Base-by-base conservation (phyloP, 1,140 invertebrate genomes). In the Monomorium pharaonis region DNA sequence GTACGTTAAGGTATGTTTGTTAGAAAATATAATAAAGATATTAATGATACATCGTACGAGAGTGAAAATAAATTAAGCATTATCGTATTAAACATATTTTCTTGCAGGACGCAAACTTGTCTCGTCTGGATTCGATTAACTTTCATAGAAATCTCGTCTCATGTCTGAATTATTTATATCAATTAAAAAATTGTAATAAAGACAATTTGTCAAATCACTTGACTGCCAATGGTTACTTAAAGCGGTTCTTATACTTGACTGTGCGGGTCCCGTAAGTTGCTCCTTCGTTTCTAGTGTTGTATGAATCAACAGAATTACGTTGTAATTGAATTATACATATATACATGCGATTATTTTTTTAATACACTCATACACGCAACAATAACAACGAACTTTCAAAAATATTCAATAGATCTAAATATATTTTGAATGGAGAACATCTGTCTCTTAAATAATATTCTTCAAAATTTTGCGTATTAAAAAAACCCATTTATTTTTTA, bases 201-300 rank as follows among this genome's bases (percentile, higher is more conserved):
- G 80, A 85, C 37, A 44, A 91, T 49, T 80, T 91, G 76, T 91
- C 90, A 12, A 91, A 91, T 44, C 77, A 88, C 47, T 90, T 91
- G 85, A 37, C 85, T 62, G 88, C 49, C 27, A 86, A 91, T 51
- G 90, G 90, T 83, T 91, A 88, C 80, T 65, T 91, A 7, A 90
- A 90, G 67, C 81, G 86, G 21, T 88, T 91, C 30, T 85, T 89
- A 30, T 67, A 60, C 14, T 74, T 88, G 30, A 86, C 86, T 21
- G 27, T 27, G 3, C 47, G 21, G 18, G 16, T 90, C 54, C 72
- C 88, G 89, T 90, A 86, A 90, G 89, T 90, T 42, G 21, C 49
- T 0, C 7, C 14, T 16, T 2, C 51, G 7, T 54, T 54, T 27
- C 3, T 42, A 27, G 56, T n/a, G 12, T 21, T 49, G 51, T 24